Evolutionary conservation across 2,113 vertebrate species (phyloP).

Genomic region (Myodes glareolus): DNA sequence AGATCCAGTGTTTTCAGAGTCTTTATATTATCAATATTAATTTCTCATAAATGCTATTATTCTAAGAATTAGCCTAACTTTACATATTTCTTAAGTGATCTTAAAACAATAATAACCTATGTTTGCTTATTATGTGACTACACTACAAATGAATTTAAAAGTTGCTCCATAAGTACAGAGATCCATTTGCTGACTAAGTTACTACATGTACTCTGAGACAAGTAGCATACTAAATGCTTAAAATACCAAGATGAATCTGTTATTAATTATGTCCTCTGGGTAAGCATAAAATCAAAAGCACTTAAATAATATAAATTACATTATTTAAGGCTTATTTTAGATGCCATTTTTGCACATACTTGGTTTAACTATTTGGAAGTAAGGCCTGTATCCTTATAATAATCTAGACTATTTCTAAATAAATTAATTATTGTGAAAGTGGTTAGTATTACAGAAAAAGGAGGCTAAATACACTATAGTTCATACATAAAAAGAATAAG

Average conservation of each 20-base stretch:
- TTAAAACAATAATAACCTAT: neutral
- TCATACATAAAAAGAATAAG: neutral
- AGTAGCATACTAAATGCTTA: neutral
- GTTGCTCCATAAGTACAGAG: neutral
- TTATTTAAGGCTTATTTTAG: neutral
- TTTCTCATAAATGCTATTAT: neutral
- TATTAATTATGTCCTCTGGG: neutral
- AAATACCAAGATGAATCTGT: neutral
- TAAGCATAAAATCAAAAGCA: neutral
- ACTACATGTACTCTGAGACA: neutral
- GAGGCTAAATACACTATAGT: neutral
- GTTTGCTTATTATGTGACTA: neutral
- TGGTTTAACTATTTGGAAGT: neutral
- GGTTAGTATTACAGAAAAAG: neutral
- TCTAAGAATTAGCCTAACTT: neutral
- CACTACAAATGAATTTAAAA: neutral
- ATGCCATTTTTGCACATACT: neutral
- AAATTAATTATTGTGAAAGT: neutral
- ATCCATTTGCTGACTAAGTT: neutral
- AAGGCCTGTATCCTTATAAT: neutral
- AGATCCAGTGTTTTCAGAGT: neutral
- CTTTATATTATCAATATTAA: neutral
- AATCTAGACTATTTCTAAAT: neutral
- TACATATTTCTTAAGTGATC: neutral
- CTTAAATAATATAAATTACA: neutral